Percentiles rank a stretch among this genome's conserved stretches.
These are phyloP conservation scores for Desmodus rotundus DNA, from an alignment of 2,113 vertebrate species.

Conservation along the genomic window DNA sequence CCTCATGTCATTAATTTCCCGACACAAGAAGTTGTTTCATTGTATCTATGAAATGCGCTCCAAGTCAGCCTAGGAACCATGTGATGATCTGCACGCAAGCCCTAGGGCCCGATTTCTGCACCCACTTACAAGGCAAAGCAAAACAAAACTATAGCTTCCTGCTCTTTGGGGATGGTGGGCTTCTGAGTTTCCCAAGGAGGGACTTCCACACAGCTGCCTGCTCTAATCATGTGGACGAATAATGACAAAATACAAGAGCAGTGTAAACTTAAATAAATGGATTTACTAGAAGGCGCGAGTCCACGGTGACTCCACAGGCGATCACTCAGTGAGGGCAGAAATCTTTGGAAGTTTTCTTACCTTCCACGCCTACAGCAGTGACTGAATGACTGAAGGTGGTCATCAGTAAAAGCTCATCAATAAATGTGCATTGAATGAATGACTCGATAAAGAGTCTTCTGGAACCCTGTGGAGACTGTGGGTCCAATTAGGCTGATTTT, in stretches of 20 bases:
- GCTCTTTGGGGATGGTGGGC: too few relatives aligned
- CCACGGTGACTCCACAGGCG: not conserved
- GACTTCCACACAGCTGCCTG: not conserved
- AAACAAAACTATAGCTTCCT: not conserved
- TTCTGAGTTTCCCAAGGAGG: not conserved
- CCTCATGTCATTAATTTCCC: not conserved
- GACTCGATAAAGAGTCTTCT: not conserved
- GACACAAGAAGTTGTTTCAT: not conserved
- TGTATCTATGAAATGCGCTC: not conserved
- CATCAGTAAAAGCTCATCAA: not conserved
- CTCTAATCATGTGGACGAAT: not conserved
- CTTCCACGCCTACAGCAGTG: not conserved
- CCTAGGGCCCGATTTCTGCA: not conserved
- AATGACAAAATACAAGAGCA: not conserved
- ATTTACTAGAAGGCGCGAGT: not conserved
- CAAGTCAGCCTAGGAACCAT: not conserved
- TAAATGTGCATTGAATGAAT: not conserved
- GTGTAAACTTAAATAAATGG: not conserved
- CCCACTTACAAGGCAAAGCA: not conserved
- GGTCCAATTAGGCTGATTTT: not conserved
- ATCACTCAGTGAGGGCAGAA: not conserved
- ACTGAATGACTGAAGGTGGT: not conserved
- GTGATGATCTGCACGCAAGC: rapidly evolving
- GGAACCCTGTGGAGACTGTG: not conserved
- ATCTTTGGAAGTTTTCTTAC: not conserved